Evolutionary conservation across 1,140 invertebrate species (phyloP).

Genomic region (Cheumatopsyche charites): DNA sequence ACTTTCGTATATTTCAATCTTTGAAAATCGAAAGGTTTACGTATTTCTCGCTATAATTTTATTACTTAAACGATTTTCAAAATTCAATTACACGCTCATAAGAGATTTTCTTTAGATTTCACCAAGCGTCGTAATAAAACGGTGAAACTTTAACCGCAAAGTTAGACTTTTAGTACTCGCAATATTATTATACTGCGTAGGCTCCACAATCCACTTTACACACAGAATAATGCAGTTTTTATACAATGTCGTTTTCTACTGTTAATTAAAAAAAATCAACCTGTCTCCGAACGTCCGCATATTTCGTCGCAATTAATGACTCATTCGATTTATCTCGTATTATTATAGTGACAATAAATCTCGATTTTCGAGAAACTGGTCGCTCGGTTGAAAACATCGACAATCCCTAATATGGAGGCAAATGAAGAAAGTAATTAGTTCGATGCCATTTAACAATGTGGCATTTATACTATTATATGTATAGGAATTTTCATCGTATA

Average conservation of each 20-base stretch:
- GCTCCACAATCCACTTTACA: too few relatives aligned
- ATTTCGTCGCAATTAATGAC: too few relatives aligned
- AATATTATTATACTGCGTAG: too few relatives aligned
- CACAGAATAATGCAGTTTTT: too few relatives aligned
- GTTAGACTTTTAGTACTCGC: neutral
- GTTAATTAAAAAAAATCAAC: too few relatives aligned
- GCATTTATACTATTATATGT: slow-evolving; percentile 14
- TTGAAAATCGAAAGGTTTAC: too few relatives aligned
- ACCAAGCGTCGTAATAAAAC: neutral
- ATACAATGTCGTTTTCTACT: too few relatives aligned
- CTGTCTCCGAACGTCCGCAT: too few relatives aligned
- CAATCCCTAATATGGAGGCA: slow-evolving; percentile 9
- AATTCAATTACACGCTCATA: too few relatives aligned
- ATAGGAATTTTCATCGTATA: slow-evolving; percentile 8
- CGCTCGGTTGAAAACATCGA: slow-evolving; percentile 2
- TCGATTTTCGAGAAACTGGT: neutral
- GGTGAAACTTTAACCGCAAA: slow-evolving; percentile 32
- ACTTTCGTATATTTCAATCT: too few relatives aligned
- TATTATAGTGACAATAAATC: slow-evolving; percentile 9
- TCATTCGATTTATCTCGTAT: slow-evolving; percentile 2
- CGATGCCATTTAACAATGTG: slow-evolving; percentile 17
- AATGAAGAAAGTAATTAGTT: slow-evolving; percentile 29
- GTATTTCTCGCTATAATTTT: too few relatives aligned
- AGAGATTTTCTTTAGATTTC: slow-evolving; percentile 25
- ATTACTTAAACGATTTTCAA: too few relatives aligned